These are phyloP conservation scores for Poecilobothrus nobilitatus DNA, from an alignment of 2,888 invertebrate species.

Conservation along the genomic window DNA sequence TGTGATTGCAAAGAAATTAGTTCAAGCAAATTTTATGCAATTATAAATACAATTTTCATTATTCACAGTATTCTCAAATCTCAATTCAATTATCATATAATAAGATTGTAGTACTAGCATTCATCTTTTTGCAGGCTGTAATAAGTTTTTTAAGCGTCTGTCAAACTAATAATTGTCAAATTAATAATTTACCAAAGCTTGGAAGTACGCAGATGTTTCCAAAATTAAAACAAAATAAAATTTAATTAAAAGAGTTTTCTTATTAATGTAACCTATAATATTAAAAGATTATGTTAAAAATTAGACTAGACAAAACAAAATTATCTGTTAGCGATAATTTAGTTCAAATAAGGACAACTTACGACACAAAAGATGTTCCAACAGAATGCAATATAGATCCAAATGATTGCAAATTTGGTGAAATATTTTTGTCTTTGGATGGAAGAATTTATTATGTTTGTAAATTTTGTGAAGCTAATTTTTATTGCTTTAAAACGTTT, in stretches of 20 bases:
- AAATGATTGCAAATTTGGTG: not conserved
- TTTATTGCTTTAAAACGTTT: not conserved
- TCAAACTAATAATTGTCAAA: too few species aligned
- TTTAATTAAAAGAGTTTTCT: not conserved
- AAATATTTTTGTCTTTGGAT: not conserved
- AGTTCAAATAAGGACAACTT: not conserved
- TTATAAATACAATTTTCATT: too few species aligned
- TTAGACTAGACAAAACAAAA: not conserved
- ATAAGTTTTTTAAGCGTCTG: too few species aligned
- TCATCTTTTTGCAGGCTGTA: too few species aligned
- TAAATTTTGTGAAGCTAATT: slow-evolving; percentile 1
- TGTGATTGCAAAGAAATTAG: too few species aligned
- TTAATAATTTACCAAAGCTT: too few species aligned
- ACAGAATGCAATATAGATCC: not conserved
- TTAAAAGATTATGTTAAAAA: not conserved
- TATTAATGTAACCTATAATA: not conserved
- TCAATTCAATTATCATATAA: too few species aligned
- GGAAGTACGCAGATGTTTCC: too few species aligned
- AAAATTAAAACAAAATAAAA: too few species aligned
- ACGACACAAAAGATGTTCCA: not conserved
- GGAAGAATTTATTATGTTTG: not conserved
- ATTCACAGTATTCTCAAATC: too few species aligned
- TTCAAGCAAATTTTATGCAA: too few species aligned
- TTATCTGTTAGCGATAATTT: slow-evolving; percentile 4
- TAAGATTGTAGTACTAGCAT: too few species aligned